These are phyloP conservation scores for Drosophila sordidapex DNA, from an alignment of 2,888 invertebrate species.

Conservation along the genomic window DNA sequence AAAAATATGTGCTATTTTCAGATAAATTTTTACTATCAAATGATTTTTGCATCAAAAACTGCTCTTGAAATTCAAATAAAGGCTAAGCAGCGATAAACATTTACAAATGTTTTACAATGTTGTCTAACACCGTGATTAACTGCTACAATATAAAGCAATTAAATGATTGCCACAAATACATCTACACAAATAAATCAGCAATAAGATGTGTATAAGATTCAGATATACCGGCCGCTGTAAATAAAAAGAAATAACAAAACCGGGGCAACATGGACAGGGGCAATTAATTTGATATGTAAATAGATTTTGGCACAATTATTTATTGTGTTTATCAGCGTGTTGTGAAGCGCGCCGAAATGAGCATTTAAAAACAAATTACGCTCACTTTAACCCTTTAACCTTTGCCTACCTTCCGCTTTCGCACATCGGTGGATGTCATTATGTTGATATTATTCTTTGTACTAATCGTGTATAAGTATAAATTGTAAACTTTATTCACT, in stretches of 20 bases:
- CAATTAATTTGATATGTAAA: conserved; percentile 30
- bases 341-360: conserved; percentile 30
- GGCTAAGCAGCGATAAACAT: not conserved
- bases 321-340: conserved; percentile 1
- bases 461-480: conserved; percentile 24
- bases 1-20: not conserved
- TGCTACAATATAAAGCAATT: not conserved
- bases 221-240: conserved; percentile 6
- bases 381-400: conserved; percentile 46
- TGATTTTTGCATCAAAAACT: not conserved
- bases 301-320: conserved; percentile 56
- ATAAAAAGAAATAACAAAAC: conserved; percentile 1
- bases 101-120: not conserved
- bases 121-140: not conserved
- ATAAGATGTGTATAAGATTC: not conserved
- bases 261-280: not conserved
- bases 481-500: conserved; percentile 22
- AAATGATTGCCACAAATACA: conserved; percentile 15
- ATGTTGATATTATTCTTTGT: conserved; percentile 47
- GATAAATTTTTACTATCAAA: not conserved
- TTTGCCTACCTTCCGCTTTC: conserved; percentile 82
- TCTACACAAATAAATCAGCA: not conserved
- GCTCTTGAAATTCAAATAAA: not conserved
- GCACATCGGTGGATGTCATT: conserved; percentile 78
- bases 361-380: conserved; percentile 32